Percentiles rank a stretch among this genome's conserved stretches.
Conservation (phyloP, 1,140 invertebrate genomes). For the Eubasilissa regina region DNA sequence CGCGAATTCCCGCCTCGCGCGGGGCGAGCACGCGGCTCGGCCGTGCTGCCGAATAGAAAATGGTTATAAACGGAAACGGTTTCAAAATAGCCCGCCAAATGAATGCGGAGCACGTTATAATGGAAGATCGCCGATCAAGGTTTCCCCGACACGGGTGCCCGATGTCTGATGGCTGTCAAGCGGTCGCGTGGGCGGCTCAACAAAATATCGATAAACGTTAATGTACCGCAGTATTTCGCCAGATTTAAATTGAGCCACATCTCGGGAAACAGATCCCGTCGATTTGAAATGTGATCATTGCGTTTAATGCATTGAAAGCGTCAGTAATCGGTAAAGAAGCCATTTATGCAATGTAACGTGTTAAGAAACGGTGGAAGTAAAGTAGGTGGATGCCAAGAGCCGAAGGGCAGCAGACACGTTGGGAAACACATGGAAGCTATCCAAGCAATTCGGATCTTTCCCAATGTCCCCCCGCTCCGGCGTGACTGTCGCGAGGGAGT, state of each 20-base stretch:
- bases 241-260: too few relatives aligned
- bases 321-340: too few relatives aligned
- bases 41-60: neutral
- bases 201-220: too few relatives aligned
- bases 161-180: neutral
- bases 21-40: conserved; percentile 16
- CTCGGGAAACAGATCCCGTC: too few relatives aligned
- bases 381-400: conserved; percentile 14
- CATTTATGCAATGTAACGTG: too few relatives aligned
- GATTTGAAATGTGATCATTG: too few relatives aligned
- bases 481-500: neutral
- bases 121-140: conserved; percentile 21
- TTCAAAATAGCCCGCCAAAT: conserved; percentile 16
- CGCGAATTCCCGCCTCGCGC: neutral
- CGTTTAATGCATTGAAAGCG: too few relatives aligned
- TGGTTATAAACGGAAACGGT: conserved; percentile 7
- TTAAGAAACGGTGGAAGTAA: neutral
- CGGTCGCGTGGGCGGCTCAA: neutral
- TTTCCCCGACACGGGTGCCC: neutral
- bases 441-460: conserved; percentile 8
- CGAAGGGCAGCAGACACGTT: conserved; percentile 22
- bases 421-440: conserved; percentile 19
- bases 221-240: too few relatives aligned
- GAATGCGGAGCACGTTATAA: conserved; percentile 7
- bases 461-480: neutral